A percentile compares a stretch with the other conserved stretches of the same genome.
phyloP scores from a whole-genome alignment of 2,888 invertebrate genomes.

The Callosobruchus maculatus region DNA sequence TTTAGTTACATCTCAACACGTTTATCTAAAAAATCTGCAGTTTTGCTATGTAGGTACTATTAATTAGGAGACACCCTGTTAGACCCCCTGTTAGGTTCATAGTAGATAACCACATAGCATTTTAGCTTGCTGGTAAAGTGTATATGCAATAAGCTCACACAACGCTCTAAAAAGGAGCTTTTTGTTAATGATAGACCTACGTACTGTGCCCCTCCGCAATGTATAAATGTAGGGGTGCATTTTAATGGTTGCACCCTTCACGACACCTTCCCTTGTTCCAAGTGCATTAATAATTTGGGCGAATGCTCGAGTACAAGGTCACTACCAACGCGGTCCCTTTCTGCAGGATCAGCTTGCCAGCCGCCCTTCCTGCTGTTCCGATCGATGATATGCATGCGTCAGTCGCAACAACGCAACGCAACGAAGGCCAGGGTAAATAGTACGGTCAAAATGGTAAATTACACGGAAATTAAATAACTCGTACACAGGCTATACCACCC shows the following conservation, averaged over 20 bases:
- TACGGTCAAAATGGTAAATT: not conserved
- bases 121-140: too few species aligned
- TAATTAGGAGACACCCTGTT: too few species aligned
- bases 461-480: too few species aligned
- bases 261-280: not conserved
- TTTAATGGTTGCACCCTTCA: not conserved
- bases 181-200: not conserved
- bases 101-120: too few species aligned
- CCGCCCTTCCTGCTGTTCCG: not conserved
- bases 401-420: not conserved
- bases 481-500: too few species aligned
- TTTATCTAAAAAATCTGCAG: too few species aligned
- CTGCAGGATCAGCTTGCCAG: not conserved
- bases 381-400: not conserved
- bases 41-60: too few species aligned
- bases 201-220: not conserved
- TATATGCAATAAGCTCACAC: too few species aligned
- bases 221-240: not conserved
- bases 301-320: not conserved
- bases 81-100: too few species aligned
- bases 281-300: not conserved
- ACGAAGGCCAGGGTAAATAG: not conserved
- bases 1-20: too few species aligned
- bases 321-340: not conserved
- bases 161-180: not conserved